Percentiles rank a stretch among this genome's conserved stretches.
phyloP scores from a whole-genome alignment of 1,140 invertebrate genomes.

The Amyelois transitella region DNA sequence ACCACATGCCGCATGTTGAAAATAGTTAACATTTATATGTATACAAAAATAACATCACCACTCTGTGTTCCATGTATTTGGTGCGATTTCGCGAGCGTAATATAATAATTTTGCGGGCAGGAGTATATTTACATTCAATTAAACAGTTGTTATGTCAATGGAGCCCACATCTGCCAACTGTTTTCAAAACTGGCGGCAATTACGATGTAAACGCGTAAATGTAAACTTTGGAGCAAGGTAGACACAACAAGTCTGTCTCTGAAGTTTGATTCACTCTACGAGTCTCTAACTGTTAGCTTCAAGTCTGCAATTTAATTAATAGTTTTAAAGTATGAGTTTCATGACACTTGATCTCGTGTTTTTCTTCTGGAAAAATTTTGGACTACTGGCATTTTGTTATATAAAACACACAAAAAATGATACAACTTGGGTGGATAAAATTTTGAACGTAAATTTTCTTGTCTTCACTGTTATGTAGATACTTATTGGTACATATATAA shows the following conservation, averaged over 20 bases:
- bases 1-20: not conserved
- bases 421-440: too few species aligned
- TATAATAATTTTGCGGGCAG: constrained; percentile 13
- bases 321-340: not conserved
- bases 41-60: constrained; percentile 17
- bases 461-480: too few species aligned
- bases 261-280: not conserved
- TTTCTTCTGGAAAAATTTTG: not conserved
- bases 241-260: not conserved
- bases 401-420: too few species aligned
- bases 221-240: not conserved
- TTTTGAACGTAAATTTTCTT: too few species aligned
- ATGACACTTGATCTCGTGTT: too few species aligned
- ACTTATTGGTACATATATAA: too few species aligned
- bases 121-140: constrained; percentile 14
- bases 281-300: not conserved
- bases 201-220: constrained; percentile 6
- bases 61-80: not conserved
- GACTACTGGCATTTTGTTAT: too few species aligned
- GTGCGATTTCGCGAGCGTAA: not conserved
- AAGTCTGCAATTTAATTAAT: not conserved
- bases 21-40: not conserved
- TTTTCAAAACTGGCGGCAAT: constrained; percentile 5
- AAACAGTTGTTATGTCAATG: constrained; percentile 19
- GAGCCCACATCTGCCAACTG: constrained; percentile 20